Evolutionary conservation across 2,888 invertebrate species (phyloP), one percentile per base, ranked within the genome.

Genomic region (Morpho helenor): DNA sequence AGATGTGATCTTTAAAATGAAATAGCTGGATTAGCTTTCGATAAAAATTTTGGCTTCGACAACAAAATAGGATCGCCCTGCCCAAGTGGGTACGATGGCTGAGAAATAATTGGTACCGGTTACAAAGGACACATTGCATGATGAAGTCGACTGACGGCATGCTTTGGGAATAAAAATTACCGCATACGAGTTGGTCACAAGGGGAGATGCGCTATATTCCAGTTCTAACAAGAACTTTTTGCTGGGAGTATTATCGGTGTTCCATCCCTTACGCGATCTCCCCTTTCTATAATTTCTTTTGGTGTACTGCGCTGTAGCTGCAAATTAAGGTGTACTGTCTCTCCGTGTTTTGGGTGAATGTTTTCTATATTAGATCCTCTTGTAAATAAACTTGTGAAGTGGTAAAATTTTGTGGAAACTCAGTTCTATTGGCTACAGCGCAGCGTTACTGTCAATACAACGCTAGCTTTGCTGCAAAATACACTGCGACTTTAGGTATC

Each of bases 1-100:
- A 87, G 83, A 82, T 72, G 76, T 75, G 76, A 81, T 80, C 76
- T 68, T 75, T 79, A 77, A 79, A 76, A 76, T 63, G 76, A 80
- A 79, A 79, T 68, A 70, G 73, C 80, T 75, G 31, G 77, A 77
- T 76, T 75, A 67, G 69, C 71, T 68, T 66, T 65, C 62, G 68
- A 65, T 61, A 61, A 63, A 64, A 57, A 52, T 42, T 63, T 64
- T 64, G 66, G 69, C 70, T 68, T 68, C 62, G 67, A 63, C 58
- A 62, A 59, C 16, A 59, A 63, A 31, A 31, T 5, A 31, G 31
- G 31, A 31, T 31, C 31, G 31, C 31, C 31, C 31, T 31, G 5
- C 31, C 31, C 31, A 5, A 3, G 31, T 31, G 31, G 31, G 31
- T 31, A 5, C 16, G 23, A 22, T 23, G 23, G 8, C 44, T 16